Percentiles rank a stretch among this genome's conserved stretches.
Evolutionary conservation across 2,888 invertebrate species (phyloP).

Genomic region (Eilema depressum): DNA sequence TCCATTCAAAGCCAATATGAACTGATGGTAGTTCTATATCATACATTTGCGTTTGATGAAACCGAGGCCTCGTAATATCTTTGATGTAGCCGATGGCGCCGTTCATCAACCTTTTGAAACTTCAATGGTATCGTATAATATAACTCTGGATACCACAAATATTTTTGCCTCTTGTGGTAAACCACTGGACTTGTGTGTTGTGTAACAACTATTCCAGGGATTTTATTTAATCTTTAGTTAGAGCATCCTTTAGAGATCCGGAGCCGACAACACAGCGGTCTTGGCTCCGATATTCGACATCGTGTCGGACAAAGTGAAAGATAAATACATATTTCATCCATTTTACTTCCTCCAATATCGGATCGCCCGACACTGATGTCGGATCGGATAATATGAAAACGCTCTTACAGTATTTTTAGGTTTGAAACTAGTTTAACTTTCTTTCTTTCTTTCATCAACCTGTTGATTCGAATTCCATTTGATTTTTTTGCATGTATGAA

Average conservation of each 20-base stretch:
- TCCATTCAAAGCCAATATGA: neutral
- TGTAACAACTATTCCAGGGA: neutral
- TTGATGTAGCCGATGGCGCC: neutral
- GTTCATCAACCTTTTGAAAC: neutral
- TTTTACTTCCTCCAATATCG: too few relatives aligned
- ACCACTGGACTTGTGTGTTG: neutral
- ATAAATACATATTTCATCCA: too few relatives aligned
- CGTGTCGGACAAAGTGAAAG: too few relatives aligned
- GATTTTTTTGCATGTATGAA: too few relatives aligned
- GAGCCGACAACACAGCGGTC: too few relatives aligned
- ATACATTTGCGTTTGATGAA: neutral
- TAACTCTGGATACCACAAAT: neutral
- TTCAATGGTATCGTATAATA: neutral
- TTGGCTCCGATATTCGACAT: too few relatives aligned
- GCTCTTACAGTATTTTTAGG: too few relatives aligned
- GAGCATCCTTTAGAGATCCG: too few relatives aligned
- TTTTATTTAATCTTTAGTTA: neutral
- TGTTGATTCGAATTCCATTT: neutral
- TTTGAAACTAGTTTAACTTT: too few relatives aligned
- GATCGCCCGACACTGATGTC: too few relatives aligned
- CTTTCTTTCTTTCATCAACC: too few relatives aligned
- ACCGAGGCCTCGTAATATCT: neutral
- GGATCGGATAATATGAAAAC: too few relatives aligned
- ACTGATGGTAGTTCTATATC: neutral
- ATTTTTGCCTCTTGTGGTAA: neutral